These are phyloP conservation scores for Geococcyx californianus DNA, from an alignment of 2,113 vertebrate genomes.

Conservation along the genomic window DNA sequence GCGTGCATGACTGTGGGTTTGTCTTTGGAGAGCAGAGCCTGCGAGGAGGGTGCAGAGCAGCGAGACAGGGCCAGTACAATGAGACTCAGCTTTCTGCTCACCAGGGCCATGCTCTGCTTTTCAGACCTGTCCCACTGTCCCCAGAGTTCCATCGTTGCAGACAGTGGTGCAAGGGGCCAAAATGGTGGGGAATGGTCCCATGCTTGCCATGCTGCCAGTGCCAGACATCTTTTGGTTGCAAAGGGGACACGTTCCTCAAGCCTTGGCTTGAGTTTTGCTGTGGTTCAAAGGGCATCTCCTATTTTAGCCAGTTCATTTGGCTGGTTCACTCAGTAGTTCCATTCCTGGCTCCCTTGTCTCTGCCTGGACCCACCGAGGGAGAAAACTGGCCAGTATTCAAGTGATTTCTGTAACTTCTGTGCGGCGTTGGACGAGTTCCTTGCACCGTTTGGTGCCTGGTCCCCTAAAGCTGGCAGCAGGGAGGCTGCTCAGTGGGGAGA, in stretches of 20 bases:
- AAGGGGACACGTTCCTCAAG: background rate
- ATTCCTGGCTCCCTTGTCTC: background rate
- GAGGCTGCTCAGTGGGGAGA: background rate
- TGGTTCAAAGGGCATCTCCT: background rate
- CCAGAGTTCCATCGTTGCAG: background rate
- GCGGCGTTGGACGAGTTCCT: background rate
- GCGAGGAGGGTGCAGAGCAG: background rate
- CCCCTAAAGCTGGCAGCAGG: background rate
- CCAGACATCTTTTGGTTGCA: background rate
- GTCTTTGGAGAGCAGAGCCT: background rate
- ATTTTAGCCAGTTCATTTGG: background rate
- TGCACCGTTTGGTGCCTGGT: background rate
- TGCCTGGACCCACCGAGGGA: background rate
- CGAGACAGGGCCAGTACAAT: background rate
- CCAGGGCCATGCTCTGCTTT: background rate
- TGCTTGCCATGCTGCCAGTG: fast-evolving
- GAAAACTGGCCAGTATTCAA: constrained; percentile 62
- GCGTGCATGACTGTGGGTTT: constrained; percentile 15
- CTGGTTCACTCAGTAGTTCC: background rate
- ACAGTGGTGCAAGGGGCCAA: background rate
- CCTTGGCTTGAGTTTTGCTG: background rate
- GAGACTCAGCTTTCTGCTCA: background rate
- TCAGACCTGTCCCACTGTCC: fast-evolving
- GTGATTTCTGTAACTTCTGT: background rate
- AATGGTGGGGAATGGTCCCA: background rate